These are phyloP conservation scores for Melanerpes aurifrons DNA, from an alignment of 2,113 vertebrate species.

Conservation along the genomic window DNA sequence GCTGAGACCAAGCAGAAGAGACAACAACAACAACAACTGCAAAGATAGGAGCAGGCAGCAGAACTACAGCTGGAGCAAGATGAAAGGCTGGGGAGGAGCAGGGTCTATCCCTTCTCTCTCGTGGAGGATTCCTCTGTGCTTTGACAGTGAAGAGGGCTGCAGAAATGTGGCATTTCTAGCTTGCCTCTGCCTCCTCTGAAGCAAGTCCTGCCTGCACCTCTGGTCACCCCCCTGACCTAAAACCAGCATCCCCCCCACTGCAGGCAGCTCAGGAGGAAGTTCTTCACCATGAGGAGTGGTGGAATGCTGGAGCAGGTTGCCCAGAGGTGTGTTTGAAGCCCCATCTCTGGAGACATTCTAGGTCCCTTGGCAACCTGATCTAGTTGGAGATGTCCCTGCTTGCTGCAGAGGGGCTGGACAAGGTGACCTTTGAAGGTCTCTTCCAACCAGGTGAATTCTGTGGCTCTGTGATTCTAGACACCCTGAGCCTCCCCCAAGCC, in stretches of 20 bases:
- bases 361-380: no score
- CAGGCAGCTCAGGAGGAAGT: no score
- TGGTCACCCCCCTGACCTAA: not conserved
- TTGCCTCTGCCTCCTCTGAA: not conserved
- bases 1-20: not conserved
- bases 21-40: not conserved
- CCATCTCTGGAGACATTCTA: no score
- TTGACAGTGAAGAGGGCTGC: fast-evolving
- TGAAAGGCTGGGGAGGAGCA: not conserved
- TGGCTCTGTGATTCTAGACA: no score
- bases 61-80: not conserved
- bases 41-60: not conserved
- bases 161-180: not conserved
- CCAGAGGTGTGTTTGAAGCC: no score
- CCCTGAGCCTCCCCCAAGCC: not conserved
- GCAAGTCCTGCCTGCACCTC: not conserved
- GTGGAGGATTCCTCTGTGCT: not conserved
- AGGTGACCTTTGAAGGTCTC: no score
- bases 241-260: not conserved
- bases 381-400: no score
- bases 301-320: no score
- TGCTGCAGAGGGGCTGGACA: no score
- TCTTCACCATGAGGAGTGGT: no score
- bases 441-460: no score
- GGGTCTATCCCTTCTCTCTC: not conserved